Evolutionary conservation across 2,888 invertebrate species (phyloP).

Genomic region (Clistopyga incitator): DNA sequence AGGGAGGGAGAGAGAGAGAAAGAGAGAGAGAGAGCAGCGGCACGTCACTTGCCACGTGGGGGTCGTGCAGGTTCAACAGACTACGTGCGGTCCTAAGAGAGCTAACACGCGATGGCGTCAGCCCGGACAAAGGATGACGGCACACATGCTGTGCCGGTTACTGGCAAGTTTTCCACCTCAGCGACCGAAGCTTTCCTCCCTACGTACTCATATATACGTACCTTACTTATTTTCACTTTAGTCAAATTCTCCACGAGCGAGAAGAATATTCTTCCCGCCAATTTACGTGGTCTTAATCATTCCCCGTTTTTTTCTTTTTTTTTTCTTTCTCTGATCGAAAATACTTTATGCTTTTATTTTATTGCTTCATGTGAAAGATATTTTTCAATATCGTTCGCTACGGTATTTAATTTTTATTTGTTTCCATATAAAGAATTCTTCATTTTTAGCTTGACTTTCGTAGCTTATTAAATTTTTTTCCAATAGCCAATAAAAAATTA

Average conservation of each 20-base stretch:
- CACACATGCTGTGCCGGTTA: not conserved
- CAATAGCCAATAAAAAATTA: no score
- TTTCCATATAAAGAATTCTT: no score
- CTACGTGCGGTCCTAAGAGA: constrained; percentile 1
- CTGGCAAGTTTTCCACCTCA: not conserved
- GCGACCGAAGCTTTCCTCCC: not conserved
- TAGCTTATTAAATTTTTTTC: no score
- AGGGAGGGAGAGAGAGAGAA: no score
- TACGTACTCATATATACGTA: no score
- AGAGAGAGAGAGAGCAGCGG: no score
- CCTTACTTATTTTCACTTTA: not conserved
- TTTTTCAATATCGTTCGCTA: not conserved
- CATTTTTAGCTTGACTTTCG: no score
- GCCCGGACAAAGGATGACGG: constrained; percentile 19
- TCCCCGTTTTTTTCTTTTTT: not conserved
- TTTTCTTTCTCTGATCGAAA: not conserved
- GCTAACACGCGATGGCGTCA: not conserved
- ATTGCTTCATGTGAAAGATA: no score
- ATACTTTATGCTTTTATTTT: no score
- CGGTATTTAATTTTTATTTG: not conserved
- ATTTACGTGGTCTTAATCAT: not conserved
- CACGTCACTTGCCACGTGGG: constrained; percentile 17
- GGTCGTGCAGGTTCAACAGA: not conserved
- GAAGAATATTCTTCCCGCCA: not conserved
- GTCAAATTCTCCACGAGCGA: not conserved